Percentiles rank a stretch among this genome's conserved stretches.
phyloP scores from a whole-genome alignment of 2,113 vertebrate genomes.

The Chiloscyllium plagiosum region DNA sequence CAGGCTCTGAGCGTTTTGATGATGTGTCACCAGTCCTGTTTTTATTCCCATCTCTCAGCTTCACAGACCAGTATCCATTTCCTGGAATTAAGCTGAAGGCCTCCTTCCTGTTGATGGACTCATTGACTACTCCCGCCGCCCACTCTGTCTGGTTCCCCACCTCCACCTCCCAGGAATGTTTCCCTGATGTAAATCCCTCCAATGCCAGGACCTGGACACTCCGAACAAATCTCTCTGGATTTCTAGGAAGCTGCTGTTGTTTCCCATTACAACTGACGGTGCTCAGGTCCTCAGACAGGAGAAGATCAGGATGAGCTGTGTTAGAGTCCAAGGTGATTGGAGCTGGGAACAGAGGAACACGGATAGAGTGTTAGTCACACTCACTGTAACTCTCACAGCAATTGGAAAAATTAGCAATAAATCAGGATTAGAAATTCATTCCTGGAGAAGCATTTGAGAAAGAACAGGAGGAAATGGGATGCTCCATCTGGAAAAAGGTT shows the following conservation, averaged over 20 bases:
- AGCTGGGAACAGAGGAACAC: neutral
- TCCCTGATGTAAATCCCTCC: neutral
- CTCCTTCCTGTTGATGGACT: conserved; percentile 55
- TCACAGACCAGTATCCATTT: conserved; percentile 63
- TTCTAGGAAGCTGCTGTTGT: neutral
- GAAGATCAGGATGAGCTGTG: neutral
- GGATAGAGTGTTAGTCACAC: neutral
- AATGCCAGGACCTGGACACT: conserved; percentile 41
- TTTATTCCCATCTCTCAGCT: conserved; percentile 57
- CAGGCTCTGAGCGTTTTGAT: neutral
- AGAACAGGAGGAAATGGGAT: neutral
- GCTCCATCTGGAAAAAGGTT: neutral
- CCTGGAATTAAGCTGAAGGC: conserved; percentile 61
- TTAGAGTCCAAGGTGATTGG: neutral
- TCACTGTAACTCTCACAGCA: neutral
- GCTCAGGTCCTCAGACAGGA: neutral
- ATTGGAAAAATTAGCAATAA: neutral
- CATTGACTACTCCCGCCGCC: conserved; percentile 54
- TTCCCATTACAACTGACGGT: neutral
- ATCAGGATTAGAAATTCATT: neutral
- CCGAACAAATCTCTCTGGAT: neutral
- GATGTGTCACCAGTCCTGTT: conserved; percentile 46
- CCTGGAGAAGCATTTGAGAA: neutral
- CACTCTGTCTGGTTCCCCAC: conserved; percentile 55
- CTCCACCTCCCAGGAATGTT: neutral